These are phyloP conservation scores for Zaprionus tsacasi DNA, from an alignment of 1,140 invertebrate species.

Conservation along the genomic window DNA sequence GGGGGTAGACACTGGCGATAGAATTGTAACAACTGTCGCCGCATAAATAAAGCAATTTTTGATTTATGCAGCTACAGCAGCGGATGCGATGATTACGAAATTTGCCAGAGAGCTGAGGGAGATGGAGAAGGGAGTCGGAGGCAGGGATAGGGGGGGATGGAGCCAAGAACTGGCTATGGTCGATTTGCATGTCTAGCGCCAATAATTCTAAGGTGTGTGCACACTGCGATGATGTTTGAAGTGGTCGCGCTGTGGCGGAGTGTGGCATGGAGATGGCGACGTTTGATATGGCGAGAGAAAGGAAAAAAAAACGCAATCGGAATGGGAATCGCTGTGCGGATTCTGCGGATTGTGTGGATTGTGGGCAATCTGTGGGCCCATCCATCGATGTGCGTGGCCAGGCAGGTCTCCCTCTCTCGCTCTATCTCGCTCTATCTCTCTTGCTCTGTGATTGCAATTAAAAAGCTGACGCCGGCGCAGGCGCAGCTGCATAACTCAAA, in stretches of 20 bases:
- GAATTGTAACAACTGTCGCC: slow-evolving; percentile 82
- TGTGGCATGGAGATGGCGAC: slow-evolving; percentile 56
- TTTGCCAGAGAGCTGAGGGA: slow-evolving; percentile 48
- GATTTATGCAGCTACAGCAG: slow-evolving; percentile 63
- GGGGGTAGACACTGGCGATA: slow-evolving; percentile 48
- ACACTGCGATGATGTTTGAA: slow-evolving; percentile 67
- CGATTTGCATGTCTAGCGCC: slow-evolving; percentile 81
- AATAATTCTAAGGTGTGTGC: slow-evolving; percentile 78
- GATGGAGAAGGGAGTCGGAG: slow-evolving; percentile 5
- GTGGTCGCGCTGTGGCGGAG: slow-evolving; percentile 52
- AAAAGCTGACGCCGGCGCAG: slow-evolving; percentile 50
- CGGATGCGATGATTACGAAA: slow-evolving; percentile 64
- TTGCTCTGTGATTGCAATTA: slow-evolving; percentile 74
- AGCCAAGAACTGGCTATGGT: slow-evolving; percentile 29
- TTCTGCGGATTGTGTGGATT: not conserved
- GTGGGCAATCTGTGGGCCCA: slow-evolving; percentile 50
- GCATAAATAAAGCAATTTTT: slow-evolving; percentile 79
- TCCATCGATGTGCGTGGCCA: slow-evolving; percentile 74
- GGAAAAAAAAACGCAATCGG: slow-evolving; percentile 11
- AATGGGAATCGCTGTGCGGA: slow-evolving; percentile 40
- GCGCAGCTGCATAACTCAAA: slow-evolving; percentile 48
- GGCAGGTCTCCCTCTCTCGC: slow-evolving; percentile 27
- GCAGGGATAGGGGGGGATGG: slow-evolving; percentile 8
- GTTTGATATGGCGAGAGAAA: slow-evolving; percentile 63
- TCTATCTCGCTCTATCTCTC: not conserved